Evolutionary conservation across 2,113 vertebrate genomes (phyloP).

Genomic region (Eulacestoma nigropectus): DNA sequence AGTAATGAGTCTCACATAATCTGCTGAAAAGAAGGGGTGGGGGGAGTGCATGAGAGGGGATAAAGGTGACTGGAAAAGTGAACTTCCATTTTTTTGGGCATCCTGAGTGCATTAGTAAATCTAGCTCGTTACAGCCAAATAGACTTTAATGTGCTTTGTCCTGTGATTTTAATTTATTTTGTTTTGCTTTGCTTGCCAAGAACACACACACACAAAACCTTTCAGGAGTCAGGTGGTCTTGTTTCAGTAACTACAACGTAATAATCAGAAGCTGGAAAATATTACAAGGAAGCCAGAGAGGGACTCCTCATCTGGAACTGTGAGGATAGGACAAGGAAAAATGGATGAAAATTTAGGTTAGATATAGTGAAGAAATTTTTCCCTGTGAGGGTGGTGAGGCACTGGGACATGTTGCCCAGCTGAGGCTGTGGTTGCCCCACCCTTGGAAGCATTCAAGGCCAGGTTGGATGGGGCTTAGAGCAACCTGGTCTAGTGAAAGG

Average conservation of each 20-base stretch:
- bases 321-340: background rate
- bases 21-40: conserved; percentile 63
- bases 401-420: background rate
- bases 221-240: conserved; percentile 48
- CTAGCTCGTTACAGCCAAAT: conserved; percentile 17
- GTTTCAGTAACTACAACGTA: conserved; percentile 21
- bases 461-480: background rate
- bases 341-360: background rate
- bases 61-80: conserved; percentile 58
- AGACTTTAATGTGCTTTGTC: conserved; percentile 46
- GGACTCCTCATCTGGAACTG: background rate
- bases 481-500: background rate
- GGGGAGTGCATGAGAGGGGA: background rate
- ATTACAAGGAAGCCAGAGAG: background rate
- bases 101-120: conserved; percentile 64
- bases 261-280: conserved; percentile 50
- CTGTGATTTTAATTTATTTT: conserved; percentile 24
- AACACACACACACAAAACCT: conserved; percentile 46
- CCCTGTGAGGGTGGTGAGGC: background rate
- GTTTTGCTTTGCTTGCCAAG: conserved; percentile 20
- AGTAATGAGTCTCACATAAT: conserved; percentile 77
- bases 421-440: background rate
- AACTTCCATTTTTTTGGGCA: conserved; percentile 57
- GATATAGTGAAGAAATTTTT: background rate
- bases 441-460: background rate